A percentile compares a stretch with the other conserved stretches of the same genome.
These are phyloP conservation scores for Electrona antarctica DNA, from an alignment of 2,113 vertebrate species.

Conservation along the genomic window DNA sequence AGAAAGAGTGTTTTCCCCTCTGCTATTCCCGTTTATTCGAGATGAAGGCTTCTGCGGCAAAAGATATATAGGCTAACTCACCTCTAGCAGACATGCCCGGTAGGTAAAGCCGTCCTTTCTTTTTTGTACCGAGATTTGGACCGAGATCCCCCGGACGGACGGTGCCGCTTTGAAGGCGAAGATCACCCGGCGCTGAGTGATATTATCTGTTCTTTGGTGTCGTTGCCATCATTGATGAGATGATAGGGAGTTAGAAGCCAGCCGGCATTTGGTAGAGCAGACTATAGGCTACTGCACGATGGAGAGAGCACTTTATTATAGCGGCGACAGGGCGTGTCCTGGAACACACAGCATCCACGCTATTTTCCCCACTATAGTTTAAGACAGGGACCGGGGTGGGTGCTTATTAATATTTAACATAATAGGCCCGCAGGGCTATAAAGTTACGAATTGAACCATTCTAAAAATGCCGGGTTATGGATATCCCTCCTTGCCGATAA, in stretches of 20 bases:
- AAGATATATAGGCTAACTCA: constrained; percentile 61
- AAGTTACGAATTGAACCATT: constrained; percentile 1
- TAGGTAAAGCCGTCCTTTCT: constrained; percentile 64
- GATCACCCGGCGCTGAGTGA: constrained; percentile 15
- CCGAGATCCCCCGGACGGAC: constrained; percentile 18
- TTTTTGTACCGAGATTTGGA: constrained; percentile 36
- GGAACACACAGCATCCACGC: constrained; percentile 62
- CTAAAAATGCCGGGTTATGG: constrained; percentile 6
- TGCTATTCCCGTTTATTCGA: constrained; percentile 10
- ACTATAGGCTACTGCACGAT: constrained; percentile 50
- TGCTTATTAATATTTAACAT: constrained; percentile 33
- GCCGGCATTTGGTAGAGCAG: constrained; percentile 35
- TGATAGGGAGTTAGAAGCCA: constrained; percentile 23
- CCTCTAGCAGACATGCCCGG: constrained; percentile 80
- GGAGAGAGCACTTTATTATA: constrained; percentile 59
- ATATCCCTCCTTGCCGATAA: background rate
- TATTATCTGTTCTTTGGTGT: constrained; percentile 42
- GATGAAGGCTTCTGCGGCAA: constrained; percentile 70
- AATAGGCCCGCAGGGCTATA: background rate
- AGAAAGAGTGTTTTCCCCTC: constrained; percentile 20
- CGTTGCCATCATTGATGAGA: constrained; percentile 29
- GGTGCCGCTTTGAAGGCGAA: constrained; percentile 1
- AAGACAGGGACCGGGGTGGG: background rate
- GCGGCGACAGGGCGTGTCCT: constrained; percentile 75
- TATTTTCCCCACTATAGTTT: constrained; percentile 54